phyloP scores from a whole-genome alignment of 2,113 vertebrate species.

The Candoia aspera region DNA sequence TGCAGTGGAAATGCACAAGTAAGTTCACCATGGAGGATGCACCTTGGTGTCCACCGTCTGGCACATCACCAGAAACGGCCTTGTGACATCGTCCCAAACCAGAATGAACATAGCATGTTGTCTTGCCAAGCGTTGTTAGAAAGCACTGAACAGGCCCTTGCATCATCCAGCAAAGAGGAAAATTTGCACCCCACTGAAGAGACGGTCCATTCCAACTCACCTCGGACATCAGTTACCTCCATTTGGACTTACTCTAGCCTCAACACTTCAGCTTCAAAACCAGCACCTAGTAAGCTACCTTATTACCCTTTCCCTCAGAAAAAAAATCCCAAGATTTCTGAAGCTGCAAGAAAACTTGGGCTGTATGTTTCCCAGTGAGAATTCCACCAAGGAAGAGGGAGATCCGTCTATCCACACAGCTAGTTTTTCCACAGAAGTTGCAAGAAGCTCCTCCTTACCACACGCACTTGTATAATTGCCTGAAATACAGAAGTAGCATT shows the following conservation, averaged over 20 bases:
- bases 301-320: conserved; percentile 80
- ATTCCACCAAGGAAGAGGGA: neutral
- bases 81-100: neutral
- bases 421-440: neutral
- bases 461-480: neutral
- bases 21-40: conserved; percentile 71
- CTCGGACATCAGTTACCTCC: conserved; percentile 49
- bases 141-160: neutral
- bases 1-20: conserved; percentile 16
- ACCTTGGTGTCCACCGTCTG: conserved; percentile 75
- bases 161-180: neutral
- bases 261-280: conserved; percentile 44
- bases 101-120: fast-evolving
- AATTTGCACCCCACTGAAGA: conserved; percentile 34
- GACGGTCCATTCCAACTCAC: neutral
- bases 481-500: neutral
- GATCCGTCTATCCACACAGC: neutral
- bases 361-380: conserved; percentile 71
- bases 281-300: conserved; percentile 44
- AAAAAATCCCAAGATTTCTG: conserved; percentile 77
- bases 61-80: neutral
- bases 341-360: conserved; percentile 78
- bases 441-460: neutral
- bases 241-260: conserved; percentile 55
- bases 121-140: neutral